Base-by-base conservation (phyloP, 1,140 invertebrate genomes). In the Eriosoma lanigerum region DNA sequence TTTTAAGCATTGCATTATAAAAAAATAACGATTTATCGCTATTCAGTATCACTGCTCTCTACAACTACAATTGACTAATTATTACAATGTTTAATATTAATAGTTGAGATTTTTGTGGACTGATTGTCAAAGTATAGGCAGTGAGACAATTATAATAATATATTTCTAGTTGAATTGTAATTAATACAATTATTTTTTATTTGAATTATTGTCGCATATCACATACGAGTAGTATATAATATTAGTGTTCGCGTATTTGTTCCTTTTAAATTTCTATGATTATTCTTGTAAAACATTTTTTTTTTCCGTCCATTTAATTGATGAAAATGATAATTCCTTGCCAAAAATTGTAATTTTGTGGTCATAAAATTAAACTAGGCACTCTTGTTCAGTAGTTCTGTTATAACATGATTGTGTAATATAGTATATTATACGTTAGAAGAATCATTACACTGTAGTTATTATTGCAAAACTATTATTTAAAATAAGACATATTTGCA, bases 271-370 rank as follows among this genome's bases (percentile, higher is more conserved):
- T 72, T 50, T 72, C 17, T 19, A 52, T 46, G 9, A 32, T 52
- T 52, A 13, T 52, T 72, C 17, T 72, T 52, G 48, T 52, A 12
- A 52, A 72, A 3, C 1, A 48, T 68, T 38, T 44, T 66, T 72
- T 44, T 66, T 72, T 50, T 72, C 48, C 68, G 68, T 72, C 48
- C 68, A 29, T 72, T 50, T 29, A 17, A 50, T 26, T n/a, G 68
- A 24, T 29, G 8, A 15, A 52, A 52, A 68, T 13, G 5, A 68
- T 0, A 5, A 26, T 24, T 10, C 17, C n/a, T 5, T 8, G n/a
- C 38, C 8, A 24, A 19, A 68, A 21, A 46, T 46, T 38, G 38
- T 46, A 66, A 66, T 66, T 38, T 4, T 44, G 4, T 68, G 17
- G 12, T 6, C 38, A 46, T 46, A 4, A 24, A 17, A 68, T 68